phyloP scores from a whole-genome alignment of 2,113 vertebrate species.

The Syngnathus floridae region DNA sequence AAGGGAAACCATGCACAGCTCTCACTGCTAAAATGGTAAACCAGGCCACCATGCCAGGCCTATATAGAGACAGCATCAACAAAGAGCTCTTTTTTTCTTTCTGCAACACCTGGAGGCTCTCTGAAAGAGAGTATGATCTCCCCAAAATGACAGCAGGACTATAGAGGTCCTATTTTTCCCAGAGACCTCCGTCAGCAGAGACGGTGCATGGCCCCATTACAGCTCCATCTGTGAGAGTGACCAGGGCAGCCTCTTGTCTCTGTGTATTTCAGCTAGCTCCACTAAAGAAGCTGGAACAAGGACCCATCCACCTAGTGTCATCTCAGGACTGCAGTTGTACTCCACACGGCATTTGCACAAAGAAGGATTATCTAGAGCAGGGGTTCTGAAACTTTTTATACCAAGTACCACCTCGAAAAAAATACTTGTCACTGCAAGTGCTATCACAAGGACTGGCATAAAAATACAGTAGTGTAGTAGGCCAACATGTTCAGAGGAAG shows the following conservation, averaged over 20 bases:
- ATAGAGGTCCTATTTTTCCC: conserved; percentile 22
- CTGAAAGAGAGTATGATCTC: conserved; percentile 21
- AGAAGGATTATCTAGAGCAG: conserved; percentile 39
- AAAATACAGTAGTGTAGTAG: not conserved
- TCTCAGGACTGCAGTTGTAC: conserved; percentile 27
- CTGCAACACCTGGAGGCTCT: conserved; percentile 21
- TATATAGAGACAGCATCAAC: conserved; percentile 6
- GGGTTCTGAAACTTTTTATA: not conserved
- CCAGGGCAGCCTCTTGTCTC: conserved; percentile 41
- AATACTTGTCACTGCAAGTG: not conserved
- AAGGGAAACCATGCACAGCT: not conserved
- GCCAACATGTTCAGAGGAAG: too few species aligned
- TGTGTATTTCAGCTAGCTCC: conserved; percentile 28
- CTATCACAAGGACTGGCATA: not conserved
- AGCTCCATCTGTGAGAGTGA: conserved; percentile 36
- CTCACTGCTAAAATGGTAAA: not conserved
- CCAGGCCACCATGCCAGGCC: not conserved
- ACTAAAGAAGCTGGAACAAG: conserved; percentile 32
- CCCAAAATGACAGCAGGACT: conserved; percentile 33
- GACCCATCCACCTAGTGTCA: conserved; percentile 21
- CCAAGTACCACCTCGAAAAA: not conserved
- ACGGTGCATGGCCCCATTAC: conserved; percentile 46
- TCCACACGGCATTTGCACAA: conserved; percentile 5
- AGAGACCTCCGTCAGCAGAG: conserved; percentile 28
- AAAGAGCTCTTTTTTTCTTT: conserved; percentile 5